A percentile compares a stretch with the other conserved stretches of the same genome.
These are phyloP conservation scores for Pandemis cinnamomeana DNA, from an alignment of 2,888 invertebrate species.

Conservation along the genomic window DNA sequence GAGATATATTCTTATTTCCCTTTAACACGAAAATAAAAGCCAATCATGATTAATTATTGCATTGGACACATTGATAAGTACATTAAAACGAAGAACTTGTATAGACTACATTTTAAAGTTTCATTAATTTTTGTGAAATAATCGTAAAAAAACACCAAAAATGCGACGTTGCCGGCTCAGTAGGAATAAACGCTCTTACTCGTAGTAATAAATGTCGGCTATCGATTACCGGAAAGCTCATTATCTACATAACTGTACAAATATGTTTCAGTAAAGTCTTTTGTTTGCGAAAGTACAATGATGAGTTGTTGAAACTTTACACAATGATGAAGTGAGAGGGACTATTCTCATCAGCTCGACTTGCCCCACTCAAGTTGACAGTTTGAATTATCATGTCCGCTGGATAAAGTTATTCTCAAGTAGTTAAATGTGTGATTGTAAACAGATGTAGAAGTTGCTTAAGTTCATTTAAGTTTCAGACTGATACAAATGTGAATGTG, in stretches of 20 bases:
- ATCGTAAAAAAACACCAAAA: too few relatives aligned
- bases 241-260: slow-evolving; percentile 9
- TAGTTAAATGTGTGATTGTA: slow-evolving; percentile 28
- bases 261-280: slow-evolving; percentile 27
- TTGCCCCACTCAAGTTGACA: slow-evolving; percentile 37
- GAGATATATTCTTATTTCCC: too few relatives aligned
- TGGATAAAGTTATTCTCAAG: slow-evolving; percentile 26
- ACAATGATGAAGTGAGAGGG: slow-evolving; percentile 37
- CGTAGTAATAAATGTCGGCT: slow-evolving; percentile 3
- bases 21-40: too few relatives aligned
- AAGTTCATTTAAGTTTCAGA: slow-evolving; percentile 6
- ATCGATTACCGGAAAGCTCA: slow-evolving; percentile 19
- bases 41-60: too few relatives aligned
- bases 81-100: too few relatives aligned
- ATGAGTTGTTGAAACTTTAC: slow-evolving; percentile 37
- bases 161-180: too few relatives aligned
- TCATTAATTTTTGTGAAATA: too few relatives aligned
- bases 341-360: slow-evolving; percentile 40
- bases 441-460: slow-evolving; percentile 11
- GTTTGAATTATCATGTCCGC: slow-evolving; percentile 27
- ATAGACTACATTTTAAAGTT: too few relatives aligned
- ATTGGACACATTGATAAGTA: too few relatives aligned
- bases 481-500: slow-evolving; percentile 10
- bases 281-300: slow-evolving; percentile 45
- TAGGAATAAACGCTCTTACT: background rate